These are phyloP conservation scores for Azorinus chamasolen DNA, from an alignment of 2,888 invertebrate species.

Conservation along the genomic window DNA sequence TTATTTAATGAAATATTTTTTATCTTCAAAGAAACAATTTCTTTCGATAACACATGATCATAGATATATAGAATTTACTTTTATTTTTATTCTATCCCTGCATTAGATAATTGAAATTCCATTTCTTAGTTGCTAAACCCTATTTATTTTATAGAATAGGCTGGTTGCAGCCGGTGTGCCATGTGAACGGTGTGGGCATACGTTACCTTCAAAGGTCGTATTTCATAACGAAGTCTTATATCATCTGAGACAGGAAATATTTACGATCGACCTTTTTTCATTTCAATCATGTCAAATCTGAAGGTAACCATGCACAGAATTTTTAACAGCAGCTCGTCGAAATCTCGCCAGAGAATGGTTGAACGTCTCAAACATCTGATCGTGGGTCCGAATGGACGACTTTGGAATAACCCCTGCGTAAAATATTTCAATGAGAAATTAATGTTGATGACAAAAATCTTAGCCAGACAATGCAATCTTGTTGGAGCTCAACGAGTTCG, in stretches of 20 bases:
- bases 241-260: no score
- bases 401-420: slow-evolving; percentile 41
- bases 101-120: no score
- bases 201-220: slow-evolving; percentile 11
- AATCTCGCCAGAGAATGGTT: slow-evolving; percentile 28
- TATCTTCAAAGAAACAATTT: no score
- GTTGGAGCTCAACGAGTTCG: slow-evolving; percentile 78
- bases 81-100: no score
- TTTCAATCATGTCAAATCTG: slow-evolving; percentile 36
- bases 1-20: no score
- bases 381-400: not conserved
- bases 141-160: no score
- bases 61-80: no score
- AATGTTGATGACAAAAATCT: slow-evolving; percentile 55
- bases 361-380: slow-evolving; percentile 15
- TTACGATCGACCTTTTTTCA: no score
- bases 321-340: slow-evolving; percentile 19
- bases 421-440: slow-evolving; percentile 63
- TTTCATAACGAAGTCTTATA: slow-evolving; percentile 21
- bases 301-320: slow-evolving; percentile 33
- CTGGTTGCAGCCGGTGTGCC: not conserved
- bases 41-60: no score
- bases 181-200: slow-evolving; percentile 4
- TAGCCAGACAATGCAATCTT: slow-evolving; percentile 79
- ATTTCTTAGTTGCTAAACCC: no score